Percentiles rank a stretch among this genome's conserved stretches.
phyloP scores from a whole-genome alignment of 2,888 invertebrate genomes.

The Tridacna crocea region DNA sequence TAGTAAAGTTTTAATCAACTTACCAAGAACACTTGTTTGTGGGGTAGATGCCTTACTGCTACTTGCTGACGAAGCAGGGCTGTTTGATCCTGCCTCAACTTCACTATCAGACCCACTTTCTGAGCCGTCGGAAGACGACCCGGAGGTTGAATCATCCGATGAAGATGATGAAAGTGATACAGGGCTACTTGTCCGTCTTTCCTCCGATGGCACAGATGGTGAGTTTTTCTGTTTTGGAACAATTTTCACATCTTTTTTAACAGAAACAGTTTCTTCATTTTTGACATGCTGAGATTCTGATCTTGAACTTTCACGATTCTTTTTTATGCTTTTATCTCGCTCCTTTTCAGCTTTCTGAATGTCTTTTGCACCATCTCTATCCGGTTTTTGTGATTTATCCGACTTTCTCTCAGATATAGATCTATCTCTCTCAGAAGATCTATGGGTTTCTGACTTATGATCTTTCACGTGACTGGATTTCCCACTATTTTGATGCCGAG shows the following conservation, averaged over 20 bases:
- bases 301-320: slow-evolving; percentile 18
- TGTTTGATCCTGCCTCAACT: slow-evolving; percentile 36
- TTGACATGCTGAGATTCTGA: slow-evolving; percentile 19
- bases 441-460: slow-evolving; percentile 12
- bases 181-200: slow-evolving; percentile 48
- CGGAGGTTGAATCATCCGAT: slow-evolving; percentile 25
- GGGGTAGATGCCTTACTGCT: slow-evolving; percentile 56
- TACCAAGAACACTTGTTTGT: slow-evolving; percentile 53
- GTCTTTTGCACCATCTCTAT: slow-evolving; percentile 33
- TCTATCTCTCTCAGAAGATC: slow-evolving; percentile 25
- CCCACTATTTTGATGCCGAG: neutral
- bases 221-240: slow-evolving; percentile 31
- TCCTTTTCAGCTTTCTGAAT: slow-evolving; percentile 28
- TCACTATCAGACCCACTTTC: slow-evolving; percentile 49
- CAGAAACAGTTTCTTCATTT: slow-evolving; percentile 10
- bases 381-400: slow-evolving; percentile 37
- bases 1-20: neutral
- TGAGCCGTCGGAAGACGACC: slow-evolving; percentile 20
- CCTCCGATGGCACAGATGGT: slow-evolving; percentile 49
- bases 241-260: slow-evolving; percentile 8
- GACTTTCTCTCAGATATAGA: slow-evolving; percentile 16
- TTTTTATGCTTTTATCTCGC: slow-evolving; percentile 25
- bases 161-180: slow-evolving; percentile 47
- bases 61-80: slow-evolving; percentile 33
- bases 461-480: neutral